Percentiles rank a stretch among this genome's conserved stretches.
phyloP scores from a whole-genome alignment of 2,888 invertebrate genomes.

The Pristionchus entomophagus region DNA sequence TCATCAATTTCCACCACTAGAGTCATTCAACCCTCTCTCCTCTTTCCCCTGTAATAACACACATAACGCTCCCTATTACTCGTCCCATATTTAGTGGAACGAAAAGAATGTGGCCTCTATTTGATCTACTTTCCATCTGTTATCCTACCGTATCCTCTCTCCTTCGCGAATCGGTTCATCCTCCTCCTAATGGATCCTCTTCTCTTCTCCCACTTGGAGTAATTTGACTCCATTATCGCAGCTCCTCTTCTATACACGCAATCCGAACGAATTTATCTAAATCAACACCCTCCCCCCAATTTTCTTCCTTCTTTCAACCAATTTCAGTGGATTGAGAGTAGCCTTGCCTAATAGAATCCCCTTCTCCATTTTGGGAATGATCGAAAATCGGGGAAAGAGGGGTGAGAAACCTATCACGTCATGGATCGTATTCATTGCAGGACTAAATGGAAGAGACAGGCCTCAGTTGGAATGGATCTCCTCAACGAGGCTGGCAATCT shows the following conservation, averaged over 20 bases:
- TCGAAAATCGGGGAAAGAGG: neutral
- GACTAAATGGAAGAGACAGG: constrained; percentile 99
- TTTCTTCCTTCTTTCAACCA: constrained; percentile 36
- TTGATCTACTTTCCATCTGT: neutral
- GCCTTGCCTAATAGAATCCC: constrained; percentile 26
- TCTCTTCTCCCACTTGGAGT: constrained; percentile 31
- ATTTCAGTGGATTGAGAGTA: constrained; percentile 35
- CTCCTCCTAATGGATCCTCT: constrained; percentile 22
- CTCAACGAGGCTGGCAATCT: constrained; percentile 97
- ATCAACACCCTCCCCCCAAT: constrained; percentile 33
- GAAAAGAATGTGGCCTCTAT: constrained; percentile 24
- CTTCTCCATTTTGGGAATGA: constrained; percentile 4
- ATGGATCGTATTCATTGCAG: constrained; percentile 79
- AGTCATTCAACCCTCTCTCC: constrained; percentile 25
- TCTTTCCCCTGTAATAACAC: constrained; percentile 36
- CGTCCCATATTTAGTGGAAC: constrained; percentile 40
- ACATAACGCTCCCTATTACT: constrained; percentile 38
- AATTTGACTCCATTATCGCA: constrained; percentile 33
- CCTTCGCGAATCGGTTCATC: neutral
- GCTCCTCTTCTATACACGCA: constrained; percentile 12
- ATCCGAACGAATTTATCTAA: constrained; percentile 47
- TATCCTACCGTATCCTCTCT: constrained; percentile 36
- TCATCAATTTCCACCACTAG: constrained; percentile 25
- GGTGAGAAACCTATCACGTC: neutral
- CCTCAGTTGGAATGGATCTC: constrained; percentile 95